A percentile compares a stretch with the other conserved stretches of the same genome.
Conservation (phyloP, 2,797 vertebrate genomes). For the Nyctalus aviator region DNA sequence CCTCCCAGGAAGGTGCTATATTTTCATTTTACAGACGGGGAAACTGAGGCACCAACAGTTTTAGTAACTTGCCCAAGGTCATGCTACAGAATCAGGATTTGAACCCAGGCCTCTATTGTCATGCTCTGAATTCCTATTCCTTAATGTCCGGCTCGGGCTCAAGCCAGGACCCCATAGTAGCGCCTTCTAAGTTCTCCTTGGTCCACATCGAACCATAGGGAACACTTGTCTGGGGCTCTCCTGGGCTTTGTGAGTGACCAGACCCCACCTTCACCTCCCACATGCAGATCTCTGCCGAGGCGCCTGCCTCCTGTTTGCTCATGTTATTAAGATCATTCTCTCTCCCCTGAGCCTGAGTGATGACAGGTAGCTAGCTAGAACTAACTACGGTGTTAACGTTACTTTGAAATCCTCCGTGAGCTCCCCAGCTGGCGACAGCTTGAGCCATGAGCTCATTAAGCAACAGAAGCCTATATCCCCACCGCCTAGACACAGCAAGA, state of each 20-base stretch:
- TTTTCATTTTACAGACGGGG: slow-evolving; percentile 21
- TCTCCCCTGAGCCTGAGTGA: not conserved
- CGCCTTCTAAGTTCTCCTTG: not conserved
- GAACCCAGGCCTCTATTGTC: not conserved
- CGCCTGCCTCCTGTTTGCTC: slow-evolving; percentile 28
- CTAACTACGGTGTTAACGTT: slow-evolving; percentile 55
- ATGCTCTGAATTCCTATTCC: not conserved
- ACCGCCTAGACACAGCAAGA: not conserved
- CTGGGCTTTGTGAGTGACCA: not conserved
- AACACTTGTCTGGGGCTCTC: not conserved
- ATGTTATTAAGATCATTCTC: slow-evolving; percentile 54
- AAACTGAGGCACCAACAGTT: not conserved
- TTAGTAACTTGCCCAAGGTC: not conserved
- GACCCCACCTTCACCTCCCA: not conserved
- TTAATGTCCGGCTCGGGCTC: not conserved
- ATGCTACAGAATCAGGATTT: not conserved
- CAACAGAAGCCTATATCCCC: slow-evolving; percentile 53
- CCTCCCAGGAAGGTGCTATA: not conserved
- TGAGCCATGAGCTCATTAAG: slow-evolving; percentile 71
- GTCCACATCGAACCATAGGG: not conserved
- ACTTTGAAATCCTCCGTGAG: slow-evolving; percentile 41
- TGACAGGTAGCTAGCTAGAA: slow-evolving; percentile 52
- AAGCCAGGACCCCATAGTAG: not conserved
- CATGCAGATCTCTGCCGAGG: not conserved
- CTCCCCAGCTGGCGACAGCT: slow-evolving; percentile 52